A percentile compares a stretch with the other conserved stretches of the same genome.
Conservation (phyloP, 2,797 vertebrate genomes). For the Balearica regulorum region DNA sequence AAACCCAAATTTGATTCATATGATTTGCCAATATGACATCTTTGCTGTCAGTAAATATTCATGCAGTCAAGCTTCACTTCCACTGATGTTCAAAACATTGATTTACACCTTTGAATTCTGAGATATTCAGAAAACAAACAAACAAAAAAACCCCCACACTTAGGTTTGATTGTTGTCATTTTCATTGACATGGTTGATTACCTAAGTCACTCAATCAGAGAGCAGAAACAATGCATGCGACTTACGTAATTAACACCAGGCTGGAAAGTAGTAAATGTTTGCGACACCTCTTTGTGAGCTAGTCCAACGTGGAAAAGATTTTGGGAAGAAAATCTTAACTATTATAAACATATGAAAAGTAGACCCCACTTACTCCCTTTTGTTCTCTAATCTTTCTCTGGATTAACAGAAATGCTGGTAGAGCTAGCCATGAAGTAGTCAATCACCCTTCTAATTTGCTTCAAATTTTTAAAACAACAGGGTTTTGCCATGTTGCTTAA, state of each 20-base stretch:
- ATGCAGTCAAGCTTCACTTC: constrained; percentile 38
- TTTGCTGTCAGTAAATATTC: constrained; percentile 42
- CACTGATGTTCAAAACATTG: neutral
- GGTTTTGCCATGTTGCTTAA: neutral
- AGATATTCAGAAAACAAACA: constrained; percentile 17
- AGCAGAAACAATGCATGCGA: neutral
- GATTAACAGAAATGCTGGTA: neutral
- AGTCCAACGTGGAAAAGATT: neutral
- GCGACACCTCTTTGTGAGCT: neutral
- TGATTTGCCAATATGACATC: constrained; percentile 18
- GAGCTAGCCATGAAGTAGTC: neutral
- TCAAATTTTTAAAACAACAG: neutral
- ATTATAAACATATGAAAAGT: neutral
- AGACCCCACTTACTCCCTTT: neutral
- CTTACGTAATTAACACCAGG: neutral
- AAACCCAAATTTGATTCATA: constrained; percentile 13
- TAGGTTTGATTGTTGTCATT: constrained; percentile 10
- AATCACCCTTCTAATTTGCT: neutral
- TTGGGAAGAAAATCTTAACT: neutral
- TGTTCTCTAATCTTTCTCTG: neutral
- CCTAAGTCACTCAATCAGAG: neutral
- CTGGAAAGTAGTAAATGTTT: neutral
- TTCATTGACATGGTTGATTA: neutral
- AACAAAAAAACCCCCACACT: neutral
- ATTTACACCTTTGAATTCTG: constrained; percentile 35